These are phyloP conservation scores for Eciton burchellii DNA, from an alignment of 1,140 invertebrate genomes.

Conservation along the genomic window DNA sequence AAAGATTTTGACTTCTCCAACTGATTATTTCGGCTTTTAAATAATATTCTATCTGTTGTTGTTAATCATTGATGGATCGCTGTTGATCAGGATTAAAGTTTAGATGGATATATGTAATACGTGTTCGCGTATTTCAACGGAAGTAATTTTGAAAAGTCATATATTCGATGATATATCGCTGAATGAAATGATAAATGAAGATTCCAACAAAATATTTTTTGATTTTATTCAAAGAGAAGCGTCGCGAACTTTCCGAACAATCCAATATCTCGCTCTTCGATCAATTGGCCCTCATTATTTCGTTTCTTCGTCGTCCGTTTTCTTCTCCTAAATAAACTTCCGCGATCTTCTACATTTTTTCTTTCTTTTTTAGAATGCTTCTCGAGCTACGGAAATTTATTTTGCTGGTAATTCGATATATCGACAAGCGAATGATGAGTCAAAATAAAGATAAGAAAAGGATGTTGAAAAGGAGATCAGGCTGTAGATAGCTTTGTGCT, in stretches of 20 bases:
- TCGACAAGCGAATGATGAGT: not conserved
- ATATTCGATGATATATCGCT: too few relatives aligned
- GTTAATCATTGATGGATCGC: too few relatives aligned
- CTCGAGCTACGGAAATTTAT: slow-evolving; percentile 17
- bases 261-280: not conserved
- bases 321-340: not conserved
- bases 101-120: too few relatives aligned
- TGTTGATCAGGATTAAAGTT: too few relatives aligned
- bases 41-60: too few relatives aligned
- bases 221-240: too few relatives aligned
- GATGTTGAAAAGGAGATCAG: not conserved
- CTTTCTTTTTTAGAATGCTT: slow-evolving; percentile 1
- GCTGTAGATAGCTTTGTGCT: not conserved
- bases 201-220: too few relatives aligned
- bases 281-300: slow-evolving; percentile 40
- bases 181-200: too few relatives aligned
- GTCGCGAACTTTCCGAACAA: too few relatives aligned
- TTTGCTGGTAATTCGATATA: not conserved
- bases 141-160: too few relatives aligned
- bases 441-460: slow-evolving; percentile 27
- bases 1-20: too few relatives aligned
- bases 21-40: too few relatives aligned
- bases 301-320: not conserved
- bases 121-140: not conserved
- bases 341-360: not conserved